Evolutionary conservation across 1,140 invertebrate genomes (phyloP).

Genomic region (Triops longicaudatus): DNA sequence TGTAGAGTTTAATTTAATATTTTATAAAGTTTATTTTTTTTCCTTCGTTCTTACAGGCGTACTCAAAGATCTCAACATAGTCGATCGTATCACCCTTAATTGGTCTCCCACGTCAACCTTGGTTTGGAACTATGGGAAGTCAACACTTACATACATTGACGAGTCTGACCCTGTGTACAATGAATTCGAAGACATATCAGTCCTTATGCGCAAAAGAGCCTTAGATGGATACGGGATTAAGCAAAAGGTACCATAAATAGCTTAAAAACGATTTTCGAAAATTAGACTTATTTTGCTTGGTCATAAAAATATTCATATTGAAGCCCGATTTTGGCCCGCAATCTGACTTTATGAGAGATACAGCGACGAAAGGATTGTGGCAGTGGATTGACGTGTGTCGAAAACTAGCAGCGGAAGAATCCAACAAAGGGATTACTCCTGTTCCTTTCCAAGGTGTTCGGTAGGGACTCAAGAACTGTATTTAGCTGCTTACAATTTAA

Average conservation of each 20-base stretch:
- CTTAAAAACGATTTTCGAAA: not conserved
- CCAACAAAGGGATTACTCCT: conserved; percentile 32
- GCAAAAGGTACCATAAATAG: conserved; percentile 40
- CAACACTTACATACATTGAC: conserved; percentile 50
- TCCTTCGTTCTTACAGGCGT: conserved; percentile 20
- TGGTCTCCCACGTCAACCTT: conserved; percentile 62
- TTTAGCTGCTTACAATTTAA: not conserved
- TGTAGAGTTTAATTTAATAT: too few relatives aligned
- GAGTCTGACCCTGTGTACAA: conserved; percentile 47
- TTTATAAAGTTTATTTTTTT: not conserved
- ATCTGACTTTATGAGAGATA: conserved; percentile 33
- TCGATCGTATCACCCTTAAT: conserved; percentile 70
- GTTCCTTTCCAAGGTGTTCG: conserved; percentile 53
- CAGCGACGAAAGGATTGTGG: conserved; percentile 56
- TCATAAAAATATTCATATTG: not conserved
- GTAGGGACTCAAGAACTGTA: conserved; percentile 14
- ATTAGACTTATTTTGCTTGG: not conserved
- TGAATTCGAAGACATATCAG: conserved; percentile 57
- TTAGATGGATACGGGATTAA: conserved; percentile 65
- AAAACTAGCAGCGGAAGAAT: conserved; percentile 56
- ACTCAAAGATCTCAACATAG: conserved; percentile 61
- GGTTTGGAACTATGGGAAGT: conserved; percentile 63
- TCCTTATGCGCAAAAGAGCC: conserved; percentile 61
- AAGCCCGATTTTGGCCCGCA: conserved; percentile 30
- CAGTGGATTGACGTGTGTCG: conserved; percentile 64